Evolutionary conservation across 2,113 vertebrate species (phyloP).

Genomic region (Aix galericulata): DNA sequence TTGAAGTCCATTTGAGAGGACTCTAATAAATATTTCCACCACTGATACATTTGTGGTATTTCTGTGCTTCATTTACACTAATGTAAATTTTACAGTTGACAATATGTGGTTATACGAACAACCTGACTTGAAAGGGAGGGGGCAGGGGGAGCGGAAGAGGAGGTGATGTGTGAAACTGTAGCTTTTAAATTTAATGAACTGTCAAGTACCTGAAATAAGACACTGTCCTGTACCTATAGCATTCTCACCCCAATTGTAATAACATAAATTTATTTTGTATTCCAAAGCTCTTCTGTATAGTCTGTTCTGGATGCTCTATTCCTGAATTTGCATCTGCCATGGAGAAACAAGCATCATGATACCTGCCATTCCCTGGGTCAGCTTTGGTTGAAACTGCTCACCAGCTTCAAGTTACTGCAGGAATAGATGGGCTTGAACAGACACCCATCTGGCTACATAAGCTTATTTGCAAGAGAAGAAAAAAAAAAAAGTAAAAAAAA

Average conservation of each 20-base stretch:
- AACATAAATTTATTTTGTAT: neutral
- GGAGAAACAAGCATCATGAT: neutral
- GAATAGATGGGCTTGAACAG: neutral
- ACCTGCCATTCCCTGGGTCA: neutral
- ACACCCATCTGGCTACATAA: neutral
- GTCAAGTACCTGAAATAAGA: neutral
- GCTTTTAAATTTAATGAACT: neutral
- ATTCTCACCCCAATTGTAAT: neutral
- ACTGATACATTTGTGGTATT: no score
- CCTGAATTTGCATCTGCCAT: neutral
- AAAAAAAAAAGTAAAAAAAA: neutral
- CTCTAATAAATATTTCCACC: neutral
- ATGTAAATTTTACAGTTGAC: neutral
- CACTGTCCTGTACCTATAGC: accelerated
- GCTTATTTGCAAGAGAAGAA: neutral
- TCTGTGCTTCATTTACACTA: neutral
- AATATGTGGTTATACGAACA: neutral
- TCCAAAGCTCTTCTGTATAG: neutral
- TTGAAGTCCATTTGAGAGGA: neutral
- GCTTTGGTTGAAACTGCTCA: neutral
- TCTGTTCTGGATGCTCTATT: neutral
- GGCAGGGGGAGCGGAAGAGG: neutral
- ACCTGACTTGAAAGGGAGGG: neutral
- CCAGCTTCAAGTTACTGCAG: neutral
- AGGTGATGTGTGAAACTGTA: neutral